Percentiles rank a stretch among this genome's conserved stretches.
Evolutionary conservation across 1,140 invertebrate species (phyloP).

Genomic region (Odontomachus brunneus): DNA sequence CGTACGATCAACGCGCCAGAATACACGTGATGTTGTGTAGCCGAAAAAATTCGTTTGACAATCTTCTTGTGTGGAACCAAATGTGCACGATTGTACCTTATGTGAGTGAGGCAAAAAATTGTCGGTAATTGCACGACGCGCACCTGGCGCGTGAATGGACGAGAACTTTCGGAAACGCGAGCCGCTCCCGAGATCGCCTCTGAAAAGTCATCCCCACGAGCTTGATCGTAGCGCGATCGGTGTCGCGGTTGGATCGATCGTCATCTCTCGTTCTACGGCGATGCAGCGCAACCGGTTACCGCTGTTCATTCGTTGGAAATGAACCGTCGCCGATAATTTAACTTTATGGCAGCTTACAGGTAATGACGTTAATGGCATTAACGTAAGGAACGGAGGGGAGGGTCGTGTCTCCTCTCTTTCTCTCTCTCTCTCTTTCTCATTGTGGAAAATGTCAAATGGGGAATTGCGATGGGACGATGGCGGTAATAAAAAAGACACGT

Average conservation of each 20-base stretch:
- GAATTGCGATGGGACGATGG: not conserved
- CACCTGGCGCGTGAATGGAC: too few species aligned
- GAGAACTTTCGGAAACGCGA: too few species aligned
- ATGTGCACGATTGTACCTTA: too few species aligned
- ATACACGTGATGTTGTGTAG: too few species aligned
- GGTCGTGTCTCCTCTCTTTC: not conserved
- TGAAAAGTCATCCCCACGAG: not conserved
- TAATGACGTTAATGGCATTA: constrained; percentile 35
- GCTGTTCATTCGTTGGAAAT: constrained; percentile 25
- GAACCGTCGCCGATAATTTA: constrained; percentile 31
- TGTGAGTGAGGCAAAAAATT: too few species aligned
- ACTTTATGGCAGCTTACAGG: constrained; percentile 39
- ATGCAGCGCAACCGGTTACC: not conserved
- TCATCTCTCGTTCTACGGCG: constrained; percentile 4
- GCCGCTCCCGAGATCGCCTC: not conserved
- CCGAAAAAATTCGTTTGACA: too few species aligned
- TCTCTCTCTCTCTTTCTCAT: too few species aligned
- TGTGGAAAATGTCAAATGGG: constrained; percentile 46
- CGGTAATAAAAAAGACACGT: constrained; percentile 23
- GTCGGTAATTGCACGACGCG: too few species aligned
- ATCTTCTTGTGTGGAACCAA: too few species aligned
- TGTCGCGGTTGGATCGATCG: constrained; percentile 1
- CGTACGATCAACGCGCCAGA: not conserved
- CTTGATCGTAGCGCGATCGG: not conserved
- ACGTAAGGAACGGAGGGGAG: not conserved